A percentile compares a stretch with the other conserved stretches of the same genome.
These are phyloP conservation scores for Pelvicachromis taeniatus DNA, from an alignment of 2,113 vertebrate genomes.

Conservation along the genomic window DNA sequence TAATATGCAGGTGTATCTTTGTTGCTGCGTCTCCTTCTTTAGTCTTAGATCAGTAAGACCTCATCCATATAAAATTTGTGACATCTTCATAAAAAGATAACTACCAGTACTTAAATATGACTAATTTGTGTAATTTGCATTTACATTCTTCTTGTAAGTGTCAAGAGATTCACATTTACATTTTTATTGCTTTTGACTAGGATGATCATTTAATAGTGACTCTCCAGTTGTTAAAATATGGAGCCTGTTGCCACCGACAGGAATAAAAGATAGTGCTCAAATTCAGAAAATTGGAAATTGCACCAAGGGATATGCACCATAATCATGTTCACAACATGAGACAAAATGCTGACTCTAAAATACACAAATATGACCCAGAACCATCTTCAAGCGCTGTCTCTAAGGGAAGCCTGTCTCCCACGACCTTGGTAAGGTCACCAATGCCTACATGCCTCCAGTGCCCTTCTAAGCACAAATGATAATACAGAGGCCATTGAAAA, in stretches of 20 bases:
- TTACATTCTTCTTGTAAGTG: not conserved
- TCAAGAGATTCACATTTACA: not conserved
- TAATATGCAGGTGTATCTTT: not conserved
- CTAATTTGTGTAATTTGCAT: not conserved
- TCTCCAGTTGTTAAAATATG: not conserved
- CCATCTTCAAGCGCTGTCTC: not conserved
- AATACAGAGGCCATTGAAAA: conserved; percentile 33
- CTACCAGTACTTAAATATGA: not conserved
- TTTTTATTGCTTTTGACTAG: not conserved
- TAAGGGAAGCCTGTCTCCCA: conserved; percentile 16
- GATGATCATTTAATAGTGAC: not conserved
- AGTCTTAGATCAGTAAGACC: not conserved
- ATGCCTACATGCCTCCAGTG: not conserved
- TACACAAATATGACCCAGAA: conserved; percentile 43
- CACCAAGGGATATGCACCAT: not conserved
- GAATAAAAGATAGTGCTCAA: not conserved
- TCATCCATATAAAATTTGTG: not conserved
- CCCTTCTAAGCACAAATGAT: not conserved
- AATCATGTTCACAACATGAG: not conserved
- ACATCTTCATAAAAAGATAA: not conserved
- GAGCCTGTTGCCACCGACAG: not conserved
- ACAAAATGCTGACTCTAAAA: conserved; percentile 28
- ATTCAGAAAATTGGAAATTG: not conserved
- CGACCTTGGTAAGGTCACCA: conserved; percentile 48
- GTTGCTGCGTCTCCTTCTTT: not conserved